Percentiles rank a stretch among this genome's conserved stretches.
phyloP scores from a whole-genome alignment of 2,113 vertebrate species.

The human (Homo sapiens) region DNA sequence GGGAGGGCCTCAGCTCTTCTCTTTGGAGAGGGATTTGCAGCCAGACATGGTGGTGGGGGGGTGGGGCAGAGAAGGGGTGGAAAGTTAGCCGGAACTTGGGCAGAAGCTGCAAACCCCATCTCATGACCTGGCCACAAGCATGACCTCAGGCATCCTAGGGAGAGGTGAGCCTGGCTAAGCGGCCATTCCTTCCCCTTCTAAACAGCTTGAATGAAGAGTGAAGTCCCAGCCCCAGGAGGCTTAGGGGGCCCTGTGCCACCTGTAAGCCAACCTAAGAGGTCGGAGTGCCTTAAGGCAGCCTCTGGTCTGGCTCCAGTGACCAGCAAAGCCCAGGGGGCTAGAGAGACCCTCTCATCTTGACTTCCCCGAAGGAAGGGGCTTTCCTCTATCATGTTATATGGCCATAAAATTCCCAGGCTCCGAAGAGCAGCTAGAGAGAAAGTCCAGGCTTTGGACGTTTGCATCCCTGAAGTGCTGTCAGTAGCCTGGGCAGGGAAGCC shows the following conservation, averaged over 20 bases:
- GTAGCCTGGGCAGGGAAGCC: not conserved
- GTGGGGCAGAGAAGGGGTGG: not conserved
- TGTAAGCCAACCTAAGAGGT: not conserved
- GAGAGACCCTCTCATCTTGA: not conserved
- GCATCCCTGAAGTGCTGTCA: not conserved
- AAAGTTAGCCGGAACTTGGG: not conserved
- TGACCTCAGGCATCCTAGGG: not conserved
- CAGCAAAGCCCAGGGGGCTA: not conserved
- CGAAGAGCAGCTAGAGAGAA: not conserved
- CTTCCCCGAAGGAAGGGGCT: not conserved
- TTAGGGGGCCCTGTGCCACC: not conserved
- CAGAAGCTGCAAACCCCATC: not conserved
- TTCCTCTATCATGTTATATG: not conserved
- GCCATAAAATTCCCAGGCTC: not conserved
- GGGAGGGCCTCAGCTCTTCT: not conserved
- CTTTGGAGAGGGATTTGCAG: not conserved
- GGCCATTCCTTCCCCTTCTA: not conserved
- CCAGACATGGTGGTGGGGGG: too few relatives aligned
- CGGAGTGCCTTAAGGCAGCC: not conserved
- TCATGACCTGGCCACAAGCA: not conserved
- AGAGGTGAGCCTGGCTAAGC: not conserved
- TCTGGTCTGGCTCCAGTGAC: not conserved
- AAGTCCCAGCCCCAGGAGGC: not conserved
- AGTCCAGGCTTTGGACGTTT: not conserved
- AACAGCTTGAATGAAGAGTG: not conserved